Evolutionary conservation across 2,888 invertebrate species (phyloP), one percentile per base, ranked within the genome.

Genomic region (Ornithoptera priamus): DNA sequence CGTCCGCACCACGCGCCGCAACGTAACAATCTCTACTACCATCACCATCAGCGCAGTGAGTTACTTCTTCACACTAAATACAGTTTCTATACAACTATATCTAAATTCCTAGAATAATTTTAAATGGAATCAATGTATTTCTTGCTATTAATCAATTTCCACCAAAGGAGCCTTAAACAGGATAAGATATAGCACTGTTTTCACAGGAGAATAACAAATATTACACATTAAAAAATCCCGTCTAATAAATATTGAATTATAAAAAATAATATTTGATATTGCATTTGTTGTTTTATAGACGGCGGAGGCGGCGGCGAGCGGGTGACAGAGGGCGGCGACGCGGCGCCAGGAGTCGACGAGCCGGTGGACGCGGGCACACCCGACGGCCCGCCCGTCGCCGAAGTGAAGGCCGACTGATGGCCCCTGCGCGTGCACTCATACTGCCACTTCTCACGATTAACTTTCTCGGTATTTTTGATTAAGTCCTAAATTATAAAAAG

Each of bases 401-500:
- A 86, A 72, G 81, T 80, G 71, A 85, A 87, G 81, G 81, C 85
- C 74, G 87, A 88, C 80, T 86, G 85, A 85, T 78, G 75, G 72
- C 60, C 63, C 30, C 36, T 62, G 30, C 65, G 62, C 65, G n/a
- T n/a, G 30, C 42, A 36, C 60, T 18, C 18, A 18, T 62, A 65
- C 62, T 65, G 58, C 58, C 71, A 62, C 70, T 39, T 60, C 53
- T 50, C 68, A 68, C 79, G 81, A 79, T 77, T 81, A 85, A 85
- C 80, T 81, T 84, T 87, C 89, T 89, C 88, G 88, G 86, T 90
- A 89, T 89, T 86, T 65, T 83, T 88, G 85, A 87, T 86, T 88
- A 90, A 88, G 88, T 88, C 89, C 83, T 90, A 90, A 91, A 91
- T 91, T 91, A 89, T 89, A 85, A 84, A 90, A 90, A 88, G 90